These are phyloP conservation scores for Clarias pachynema DNA, from an alignment of 2,797 vertebrate species.

Conservation along the genomic window DNA sequence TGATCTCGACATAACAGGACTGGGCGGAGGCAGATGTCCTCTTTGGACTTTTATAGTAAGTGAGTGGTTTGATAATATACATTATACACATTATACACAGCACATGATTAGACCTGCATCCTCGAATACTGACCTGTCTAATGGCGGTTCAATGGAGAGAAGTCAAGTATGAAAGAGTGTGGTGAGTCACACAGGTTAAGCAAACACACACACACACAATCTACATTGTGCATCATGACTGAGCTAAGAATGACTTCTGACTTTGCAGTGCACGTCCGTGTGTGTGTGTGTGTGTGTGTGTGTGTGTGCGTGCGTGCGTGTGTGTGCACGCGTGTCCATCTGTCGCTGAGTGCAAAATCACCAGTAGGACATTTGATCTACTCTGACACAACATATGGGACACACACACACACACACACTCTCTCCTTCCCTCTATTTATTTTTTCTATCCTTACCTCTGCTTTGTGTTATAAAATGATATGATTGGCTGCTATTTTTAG, in stretches of 20 bases:
- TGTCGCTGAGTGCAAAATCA: constrained; percentile 57
- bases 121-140: constrained; percentile 18
- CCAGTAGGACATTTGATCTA: constrained; percentile 65
- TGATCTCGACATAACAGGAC: neutral
- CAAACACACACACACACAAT: neutral
- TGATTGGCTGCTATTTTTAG: constrained; percentile 12
- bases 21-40: constrained; percentile 27
- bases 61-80: constrained; percentile 27
- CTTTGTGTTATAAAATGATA: neutral
- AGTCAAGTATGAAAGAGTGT: constrained; percentile 17
- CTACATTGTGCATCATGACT: constrained; percentile 8
- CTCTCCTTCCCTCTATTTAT: neutral
- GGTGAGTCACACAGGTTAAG: neutral
- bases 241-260: neutral
- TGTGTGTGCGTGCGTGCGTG: constrained; percentile 52
- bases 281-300: constrained; percentile 23
- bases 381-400: constrained; percentile 63
- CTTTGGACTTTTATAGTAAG: constrained; percentile 1
- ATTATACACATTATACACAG: constrained; percentile 32
- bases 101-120: constrained; percentile 35
- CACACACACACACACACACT: neutral
- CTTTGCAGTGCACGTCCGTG: neutral
- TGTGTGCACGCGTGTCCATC: constrained; percentile 66
- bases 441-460: neutral
- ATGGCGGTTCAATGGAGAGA: constrained; percentile 14